Evolutionary conservation across 1,140 invertebrate species (phyloP).

Genomic region (Drosophila erecta): DNA sequence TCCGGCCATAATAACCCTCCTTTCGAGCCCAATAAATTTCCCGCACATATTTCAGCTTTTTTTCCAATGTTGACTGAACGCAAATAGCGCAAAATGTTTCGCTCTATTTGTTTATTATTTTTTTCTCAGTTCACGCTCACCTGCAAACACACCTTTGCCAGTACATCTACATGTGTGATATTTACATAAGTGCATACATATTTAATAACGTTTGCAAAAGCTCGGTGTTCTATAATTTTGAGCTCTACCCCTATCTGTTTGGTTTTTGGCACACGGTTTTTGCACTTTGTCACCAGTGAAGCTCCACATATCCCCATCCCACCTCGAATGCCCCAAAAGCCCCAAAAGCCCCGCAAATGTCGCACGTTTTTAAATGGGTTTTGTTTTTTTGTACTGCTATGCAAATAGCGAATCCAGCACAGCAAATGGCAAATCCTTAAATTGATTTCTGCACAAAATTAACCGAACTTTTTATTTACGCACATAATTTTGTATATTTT

Average conservation of each 20-base stretch:
- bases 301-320: slow-evolving; percentile 14
- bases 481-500: slow-evolving; percentile 60
- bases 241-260: slow-evolving; percentile 50
- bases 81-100: slow-evolving; percentile 74
- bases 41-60: slow-evolving; percentile 3
- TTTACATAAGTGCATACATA: slow-evolving; percentile 69
- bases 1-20: slow-evolving; percentile 26
- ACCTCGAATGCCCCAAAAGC: slow-evolving; percentile 22
- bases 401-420: slow-evolving; percentile 58
- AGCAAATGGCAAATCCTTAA: slow-evolving; percentile 67
- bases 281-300: slow-evolving; percentile 63
- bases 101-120: slow-evolving; percentile 68
- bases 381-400: slow-evolving; percentile 63
- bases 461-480: slow-evolving; percentile 64
- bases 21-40: slow-evolving; percentile 3
- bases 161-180: slow-evolving; percentile 41
- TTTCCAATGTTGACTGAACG: slow-evolving; percentile 37
- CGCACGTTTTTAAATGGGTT: slow-evolving; percentile 44
- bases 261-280: slow-evolving; percentile 66
- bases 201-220: slow-evolving; percentile 75
- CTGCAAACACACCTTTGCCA: slow-evolving; percentile 12
- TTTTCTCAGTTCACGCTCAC: slow-evolving; percentile 37
- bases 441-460: slow-evolving; percentile 81
- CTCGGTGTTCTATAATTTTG: slow-evolving; percentile 69
- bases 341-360: slow-evolving; percentile 22